phyloP scores from a whole-genome alignment of 2,113 vertebrate genomes.

The Anthoscopus minutus region DNA sequence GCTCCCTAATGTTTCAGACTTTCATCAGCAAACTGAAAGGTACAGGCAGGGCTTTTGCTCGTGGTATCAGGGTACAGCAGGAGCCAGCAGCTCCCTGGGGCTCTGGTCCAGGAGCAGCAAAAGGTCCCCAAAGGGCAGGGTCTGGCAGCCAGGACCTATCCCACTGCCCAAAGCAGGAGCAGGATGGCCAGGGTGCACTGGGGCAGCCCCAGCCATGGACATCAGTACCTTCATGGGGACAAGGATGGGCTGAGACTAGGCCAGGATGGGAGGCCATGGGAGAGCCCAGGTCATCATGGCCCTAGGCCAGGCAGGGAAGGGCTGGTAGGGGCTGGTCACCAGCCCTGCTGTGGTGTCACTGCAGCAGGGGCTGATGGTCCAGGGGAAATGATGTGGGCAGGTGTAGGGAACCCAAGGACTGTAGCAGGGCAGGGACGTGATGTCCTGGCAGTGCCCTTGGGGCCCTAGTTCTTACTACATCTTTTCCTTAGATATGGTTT shows the following conservation, averaged over 20 bases:
- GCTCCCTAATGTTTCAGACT: neutral
- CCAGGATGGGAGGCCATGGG: fast-evolving
- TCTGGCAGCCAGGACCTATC: neutral
- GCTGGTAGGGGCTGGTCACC: neutral
- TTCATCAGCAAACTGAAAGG: neutral
- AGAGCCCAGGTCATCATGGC: fast-evolving
- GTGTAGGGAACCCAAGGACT: neutral
- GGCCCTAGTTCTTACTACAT: neutral
- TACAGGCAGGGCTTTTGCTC: neutral
- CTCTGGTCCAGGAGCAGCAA: fast-evolving
- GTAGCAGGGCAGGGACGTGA: neutral
- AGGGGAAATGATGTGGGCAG: no score
- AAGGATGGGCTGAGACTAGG: fast-evolving
- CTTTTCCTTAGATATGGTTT: neutral
- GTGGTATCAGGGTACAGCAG: neutral
- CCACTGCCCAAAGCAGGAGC: neutral
- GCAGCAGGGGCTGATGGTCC: neutral
- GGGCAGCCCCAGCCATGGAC: neutral
- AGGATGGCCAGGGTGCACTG: fast-evolving
- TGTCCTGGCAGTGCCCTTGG: neutral
- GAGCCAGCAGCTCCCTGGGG: fast-evolving
- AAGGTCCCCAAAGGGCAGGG: neutral
- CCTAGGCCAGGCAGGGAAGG: neutral
- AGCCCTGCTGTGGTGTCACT: neutral
- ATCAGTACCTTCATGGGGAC: fast-evolving